Percentiles rank a stretch among this genome's conserved stretches.
These are phyloP conservation scores for Myripristis murdjan DNA, from an alignment of 2,797 vertebrate species.

Conservation along the genomic window DNA sequence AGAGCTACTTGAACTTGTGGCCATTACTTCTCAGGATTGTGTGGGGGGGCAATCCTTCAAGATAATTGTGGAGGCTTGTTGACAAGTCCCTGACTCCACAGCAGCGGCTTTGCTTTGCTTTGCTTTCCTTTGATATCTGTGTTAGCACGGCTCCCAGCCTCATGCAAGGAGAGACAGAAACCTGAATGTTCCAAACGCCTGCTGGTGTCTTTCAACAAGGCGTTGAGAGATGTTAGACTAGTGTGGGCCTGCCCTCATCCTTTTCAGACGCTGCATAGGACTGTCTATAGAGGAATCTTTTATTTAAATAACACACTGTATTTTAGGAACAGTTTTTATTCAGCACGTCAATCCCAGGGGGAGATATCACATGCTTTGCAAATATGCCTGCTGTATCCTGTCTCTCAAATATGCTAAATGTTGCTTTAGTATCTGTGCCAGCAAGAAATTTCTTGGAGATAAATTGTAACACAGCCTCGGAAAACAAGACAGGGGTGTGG, in stretches of 20 bases:
- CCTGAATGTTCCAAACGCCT: constrained; percentile 62
- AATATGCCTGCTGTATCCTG: not conserved
- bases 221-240: constrained; percentile 66
- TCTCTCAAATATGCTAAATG: constrained; percentile 24
- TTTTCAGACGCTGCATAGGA: constrained; percentile 29
- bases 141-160: constrained; percentile 42
- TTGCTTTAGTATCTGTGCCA: constrained; percentile 27
- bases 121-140: constrained; percentile 54
- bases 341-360: constrained; percentile 12
- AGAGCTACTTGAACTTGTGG: constrained; percentile 54
- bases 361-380: not conserved
- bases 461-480: constrained; percentile 14
- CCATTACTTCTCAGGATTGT: constrained; percentile 28
- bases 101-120: constrained; percentile 9
- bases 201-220: constrained; percentile 59
- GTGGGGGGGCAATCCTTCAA: constrained; percentile 38
- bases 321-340: constrained; percentile 41
- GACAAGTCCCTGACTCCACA: constrained; percentile 45
- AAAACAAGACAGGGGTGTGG: constrained; percentile 38
- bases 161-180: constrained; percentile 42
- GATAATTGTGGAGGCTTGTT: constrained; percentile 46
- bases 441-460: constrained; percentile 10
- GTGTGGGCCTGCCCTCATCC: constrained; percentile 74
- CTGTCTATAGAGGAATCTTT: constrained; percentile 45
- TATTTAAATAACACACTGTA: constrained; percentile 36